Evolutionary conservation across 1,140 invertebrate genomes (phyloP).

Genomic region (Drosophila ogumai): DNA sequence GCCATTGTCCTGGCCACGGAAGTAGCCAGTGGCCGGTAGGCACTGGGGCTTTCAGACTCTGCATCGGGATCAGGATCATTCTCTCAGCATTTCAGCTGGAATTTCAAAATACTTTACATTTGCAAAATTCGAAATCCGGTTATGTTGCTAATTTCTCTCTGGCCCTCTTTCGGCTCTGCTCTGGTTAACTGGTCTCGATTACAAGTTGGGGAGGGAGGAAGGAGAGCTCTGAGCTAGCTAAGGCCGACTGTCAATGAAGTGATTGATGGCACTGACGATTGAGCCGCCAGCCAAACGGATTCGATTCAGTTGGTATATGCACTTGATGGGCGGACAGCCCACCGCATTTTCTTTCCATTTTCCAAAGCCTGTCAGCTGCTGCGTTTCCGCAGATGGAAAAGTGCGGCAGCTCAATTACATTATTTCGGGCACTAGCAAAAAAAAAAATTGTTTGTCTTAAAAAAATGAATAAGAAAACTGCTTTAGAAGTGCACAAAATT

Average conservation of each 20-base stretch:
- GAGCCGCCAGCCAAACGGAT: conserved; percentile 46
- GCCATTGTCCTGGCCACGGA: conserved; percentile 54
- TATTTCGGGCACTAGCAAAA: neutral
- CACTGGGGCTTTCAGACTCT: conserved; percentile 6
- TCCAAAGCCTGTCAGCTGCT: conserved; percentile 53
- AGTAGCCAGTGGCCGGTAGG: conserved; percentile 40
- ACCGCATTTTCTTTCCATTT: neutral
- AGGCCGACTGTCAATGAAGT: conserved; percentile 65
- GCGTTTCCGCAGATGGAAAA: conserved; percentile 57
- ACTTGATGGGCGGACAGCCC: conserved; percentile 16
- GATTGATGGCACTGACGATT: conserved; percentile 79
- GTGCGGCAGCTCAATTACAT: conserved; percentile 68
- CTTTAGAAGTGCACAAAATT: neutral
- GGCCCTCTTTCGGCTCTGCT: neutral
- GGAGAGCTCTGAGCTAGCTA: conserved; percentile 44
- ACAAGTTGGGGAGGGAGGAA: conserved; percentile 28
- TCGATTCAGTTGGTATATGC: conserved; percentile 21
- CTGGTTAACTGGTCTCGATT: conserved; percentile 58
- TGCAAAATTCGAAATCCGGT: conserved; percentile 67
- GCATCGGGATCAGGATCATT: conserved; percentile 7
- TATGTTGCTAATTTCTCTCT: conserved; percentile 72
- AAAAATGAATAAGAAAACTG: too few species aligned
- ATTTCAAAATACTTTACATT: conserved; percentile 75
- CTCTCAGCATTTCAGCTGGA: conserved; percentile 22
- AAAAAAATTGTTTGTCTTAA: too few species aligned